Evolutionary conservation across 2,113 vertebrate species (phyloP), one percentile per base, ranked within the genome.

Genomic region (Epinephelus lanceolatus): DNA sequence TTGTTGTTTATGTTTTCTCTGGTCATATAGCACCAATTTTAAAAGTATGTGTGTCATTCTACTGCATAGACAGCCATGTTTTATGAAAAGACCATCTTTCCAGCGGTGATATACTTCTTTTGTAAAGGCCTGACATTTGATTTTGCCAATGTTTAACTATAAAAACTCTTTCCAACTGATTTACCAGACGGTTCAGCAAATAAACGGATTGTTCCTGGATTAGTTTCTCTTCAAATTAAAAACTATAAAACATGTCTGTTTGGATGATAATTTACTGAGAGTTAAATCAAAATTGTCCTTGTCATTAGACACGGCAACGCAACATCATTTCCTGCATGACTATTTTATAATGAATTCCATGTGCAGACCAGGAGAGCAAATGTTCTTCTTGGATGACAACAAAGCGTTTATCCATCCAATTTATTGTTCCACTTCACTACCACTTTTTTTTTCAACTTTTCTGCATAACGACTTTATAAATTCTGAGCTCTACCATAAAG

Each of bases 351-450:
- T 79, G 37, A 73, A 80, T 70, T 67, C 86, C 86, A 87, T 77
- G 4, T 86, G 90, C 21, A 76, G 23, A 76, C 17, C 57, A 55
- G 6, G 68, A 71, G 10, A 75, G 59, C 60, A 78, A 14, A 69
- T 71, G 71, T 88, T 77, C 59, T 42, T 84, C 40, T 42, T 78
- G 77, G 65, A 74, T 78, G 53, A 66, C 82, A 75, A 86, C 71
- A 65, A 87, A 78, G 21, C 59, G 70, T 87, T 82, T 81, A 55
- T 75, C 52, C 80, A 23, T 74, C 33, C n/a, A 63, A 87, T 85
- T 83, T 83, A 65, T 90, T 79, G 80, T 90, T 92, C 80, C 78
- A 77, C 80, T 91, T 86, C 86, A 83, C 25, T 80, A 63, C 69
- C 60, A 69, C 63, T 88, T n/a, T n/a, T n/a, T n/a, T n/a, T n/a